Base-by-base conservation (phyloP, 2,113 vertebrate genomes). In the Alosa alosa region DNA sequence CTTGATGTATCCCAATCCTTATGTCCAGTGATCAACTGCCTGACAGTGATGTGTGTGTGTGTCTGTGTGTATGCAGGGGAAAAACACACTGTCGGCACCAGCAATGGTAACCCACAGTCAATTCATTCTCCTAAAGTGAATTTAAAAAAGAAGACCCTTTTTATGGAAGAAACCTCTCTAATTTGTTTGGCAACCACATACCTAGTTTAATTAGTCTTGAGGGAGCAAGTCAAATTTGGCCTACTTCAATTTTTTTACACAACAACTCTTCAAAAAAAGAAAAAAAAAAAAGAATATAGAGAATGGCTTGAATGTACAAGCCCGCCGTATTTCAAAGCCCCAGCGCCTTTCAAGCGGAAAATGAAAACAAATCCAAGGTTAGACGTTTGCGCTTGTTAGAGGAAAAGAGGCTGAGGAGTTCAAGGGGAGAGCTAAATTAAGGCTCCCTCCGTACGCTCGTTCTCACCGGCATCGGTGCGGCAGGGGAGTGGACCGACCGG, bases 151-250 rank as follows among this genome's bases (percentile, higher is more conserved):
- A 72, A 72, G 9, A 11, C 9, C 8, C 1, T 31, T 31, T 25
- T 72, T 72, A 72, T 36, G 31, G 25, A 36, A 31, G 64, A 36
- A 82, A 82, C 20, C 39, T 81, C 50, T 60, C 25, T 45, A 72
- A n/a, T 17, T 68, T 49, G 52, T 31, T 44, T 64, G 50, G 81
- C 81, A 86, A 72, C n/a, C n/a, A 81, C 78, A 47, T 45, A 82
- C 45, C 68, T 82, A 47, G 55, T 82, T 64, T 86, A 82, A 86
- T 50, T 86, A 68, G 49, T 10, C 85, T 17, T 86, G 46, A 64
- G 81, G 81, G 81, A 86, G 64, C 64, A 82, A 86, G 68, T 36
- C 64, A 36, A 72, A 72, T 72, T 72, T 36, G 64, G n/a, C n/a
- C 60, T 46, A 25, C 5, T 15, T 60, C n/a, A 3, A 44, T 82